Base-by-base conservation (phyloP, 2,797 vertebrate species). In the Setipinna tenuifilis region DNA sequence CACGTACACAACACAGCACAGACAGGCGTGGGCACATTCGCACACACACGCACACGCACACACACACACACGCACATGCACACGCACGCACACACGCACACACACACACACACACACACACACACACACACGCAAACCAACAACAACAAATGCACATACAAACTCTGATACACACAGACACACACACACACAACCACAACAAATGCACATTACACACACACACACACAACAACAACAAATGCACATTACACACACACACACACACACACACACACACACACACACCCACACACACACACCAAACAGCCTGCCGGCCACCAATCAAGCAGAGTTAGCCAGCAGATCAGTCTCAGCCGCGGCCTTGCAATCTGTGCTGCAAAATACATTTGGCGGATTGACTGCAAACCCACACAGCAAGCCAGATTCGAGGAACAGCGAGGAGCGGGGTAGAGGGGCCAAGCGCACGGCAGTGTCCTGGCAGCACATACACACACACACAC, bases 331-430 rank as follows among this genome's bases (percentile, higher is more conserved):
- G 58, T 75, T 82, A 65, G 25, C 59, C 28, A 46, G 59, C 71
- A 61, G 7, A 54, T 31, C 48, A 82, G 86, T 82, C 86, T 90
- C 83, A 86, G 83, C 83, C 50, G 3, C 28, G 31, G 68, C 68
- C 82, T 82, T 75, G n/a, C n/a, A 50, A 88, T 89, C 89, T 93
- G 92, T 93, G 92, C 89, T 84, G 83, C 41, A 89, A 90, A 92
- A 93, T 92, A 91, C 88, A 92, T 92, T 89, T 90, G 85, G 75
- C 85, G 90, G 91, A 91, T 93, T 92, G 89, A 80, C 81, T 71
- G 48, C 57, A 83, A 85, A 62, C 82, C 84, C 61, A 85, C 85
- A 54, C 83, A 84, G 87, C 87, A 85, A 88, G 86, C 46, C 21
- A 71, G 68, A 82, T 82, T 50, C 83, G 44, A 85, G 21, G 86